Evolutionary conservation across 2,888 invertebrate species (phyloP).

Genomic region (Sesia bembeciformis): DNA sequence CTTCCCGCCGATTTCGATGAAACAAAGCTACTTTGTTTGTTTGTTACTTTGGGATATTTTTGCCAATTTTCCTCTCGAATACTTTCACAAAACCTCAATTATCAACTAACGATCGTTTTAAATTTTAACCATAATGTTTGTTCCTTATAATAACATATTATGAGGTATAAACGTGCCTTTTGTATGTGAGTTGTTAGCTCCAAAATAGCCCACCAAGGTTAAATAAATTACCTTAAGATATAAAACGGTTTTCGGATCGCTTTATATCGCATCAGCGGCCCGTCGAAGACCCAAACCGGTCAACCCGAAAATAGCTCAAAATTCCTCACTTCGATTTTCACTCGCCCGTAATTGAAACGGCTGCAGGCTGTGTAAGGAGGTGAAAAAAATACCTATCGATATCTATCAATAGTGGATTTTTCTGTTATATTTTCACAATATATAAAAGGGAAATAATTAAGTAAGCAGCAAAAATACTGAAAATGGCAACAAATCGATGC

Average conservation of each 20-base stretch:
- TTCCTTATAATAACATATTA: too few relatives aligned
- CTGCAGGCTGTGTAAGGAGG: slow-evolving; percentile 4
- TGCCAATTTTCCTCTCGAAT: too few relatives aligned
- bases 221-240: not conserved
- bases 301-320: slow-evolving; percentile 42
- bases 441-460: too few relatives aligned
- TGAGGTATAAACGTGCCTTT: too few relatives aligned
- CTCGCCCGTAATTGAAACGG: slow-evolving; percentile 38
- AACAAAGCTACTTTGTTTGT: too few relatives aligned
- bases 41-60: not conserved
- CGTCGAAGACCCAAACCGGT: slow-evolving; percentile 30
- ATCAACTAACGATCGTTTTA: too few relatives aligned
- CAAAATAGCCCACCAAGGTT: not conserved
- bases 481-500: too few relatives aligned
- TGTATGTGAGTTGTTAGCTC: not conserved
- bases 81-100: too few relatives aligned
- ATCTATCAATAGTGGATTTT: too few relatives aligned
- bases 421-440: too few relatives aligned
- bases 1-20: not conserved
- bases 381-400: not conserved
- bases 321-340: slow-evolving; percentile 35
- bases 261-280: slow-evolving; percentile 30
- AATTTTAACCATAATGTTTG: too few relatives aligned
- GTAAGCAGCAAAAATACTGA: too few relatives aligned
- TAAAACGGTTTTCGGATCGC: not conserved